These are phyloP conservation scores for Grapholita molesta DNA, from an alignment of 1,140 invertebrate genomes.

Conservation along the genomic window DNA sequence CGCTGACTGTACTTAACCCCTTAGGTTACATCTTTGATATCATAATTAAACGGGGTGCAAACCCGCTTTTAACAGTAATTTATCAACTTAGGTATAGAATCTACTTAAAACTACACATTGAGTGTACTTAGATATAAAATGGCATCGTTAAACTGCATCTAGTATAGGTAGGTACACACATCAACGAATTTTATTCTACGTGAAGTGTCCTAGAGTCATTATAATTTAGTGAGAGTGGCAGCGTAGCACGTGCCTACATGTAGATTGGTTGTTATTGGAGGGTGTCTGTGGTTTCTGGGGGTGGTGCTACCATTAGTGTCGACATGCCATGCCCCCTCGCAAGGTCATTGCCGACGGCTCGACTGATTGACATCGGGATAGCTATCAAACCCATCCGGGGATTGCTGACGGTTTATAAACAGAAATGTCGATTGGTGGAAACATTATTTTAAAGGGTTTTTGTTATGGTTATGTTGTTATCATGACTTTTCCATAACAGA, in stretches of 20 bases:
- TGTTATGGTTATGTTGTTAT: neutral
- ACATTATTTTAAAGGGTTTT: neutral
- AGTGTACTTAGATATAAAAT: neutral
- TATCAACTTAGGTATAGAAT: no score
- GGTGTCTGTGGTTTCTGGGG: slow-evolving; percentile 8
- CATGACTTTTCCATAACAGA: neutral
- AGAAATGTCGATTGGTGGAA: neutral
- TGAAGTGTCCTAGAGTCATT: neutral
- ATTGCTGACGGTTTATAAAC: neutral
- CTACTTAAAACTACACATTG: neutral
- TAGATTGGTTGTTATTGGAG: neutral
- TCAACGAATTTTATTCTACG: neutral
- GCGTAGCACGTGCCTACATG: neutral
- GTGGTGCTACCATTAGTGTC: neutral
- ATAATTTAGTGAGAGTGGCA: neutral
- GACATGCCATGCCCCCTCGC: slow-evolving; percentile 10
- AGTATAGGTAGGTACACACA: neutral
- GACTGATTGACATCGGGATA: slow-evolving; percentile 38
- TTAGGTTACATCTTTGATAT: no score
- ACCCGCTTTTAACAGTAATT: no score
- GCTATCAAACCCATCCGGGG: slow-evolving; percentile 21
- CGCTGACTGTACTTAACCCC: no score
- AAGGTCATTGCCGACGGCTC: slow-evolving; percentile 49
- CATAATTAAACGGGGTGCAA: no score
- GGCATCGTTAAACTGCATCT: neutral